These are phyloP conservation scores for Melipona beecheii DNA, from an alignment of 2,888 invertebrate genomes.

Conservation along the genomic window DNA sequence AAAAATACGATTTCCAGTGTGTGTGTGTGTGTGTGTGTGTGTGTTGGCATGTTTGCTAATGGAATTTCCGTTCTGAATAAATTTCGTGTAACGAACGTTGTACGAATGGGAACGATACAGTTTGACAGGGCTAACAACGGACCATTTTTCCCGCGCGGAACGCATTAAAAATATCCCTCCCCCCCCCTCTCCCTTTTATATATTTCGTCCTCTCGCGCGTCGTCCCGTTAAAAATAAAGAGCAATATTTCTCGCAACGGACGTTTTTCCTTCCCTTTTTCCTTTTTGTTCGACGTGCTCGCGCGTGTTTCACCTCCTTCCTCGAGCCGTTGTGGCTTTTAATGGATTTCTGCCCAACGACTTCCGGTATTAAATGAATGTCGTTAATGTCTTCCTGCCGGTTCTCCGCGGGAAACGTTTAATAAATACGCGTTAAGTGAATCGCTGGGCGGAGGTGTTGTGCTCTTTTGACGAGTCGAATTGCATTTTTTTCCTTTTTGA, in stretches of 20 bases:
- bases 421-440: not conserved
- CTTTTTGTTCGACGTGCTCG: not conserved
- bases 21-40: too few species aligned
- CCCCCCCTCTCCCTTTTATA: not conserved
- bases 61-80: slow-evolving; percentile 52
- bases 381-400: slow-evolving; percentile 12
- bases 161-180: slow-evolving; percentile 22
- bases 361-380: slow-evolving; percentile 39
- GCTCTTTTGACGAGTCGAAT: not conserved
- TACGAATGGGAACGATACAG: slow-evolving; percentile 16
- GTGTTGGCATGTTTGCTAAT: slow-evolving; percentile 36
- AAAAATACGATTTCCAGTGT: not conserved
- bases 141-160: slow-evolving; percentile 18
- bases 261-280: too few species aligned
- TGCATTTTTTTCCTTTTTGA: not conserved
- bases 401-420: not conserved
- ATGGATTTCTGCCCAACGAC: slow-evolving; percentile 28
- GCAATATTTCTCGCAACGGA: slow-evolving; percentile 24
- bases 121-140: slow-evolving; percentile 44
- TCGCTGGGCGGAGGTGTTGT: not conserved
- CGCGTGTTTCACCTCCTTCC: too few species aligned
- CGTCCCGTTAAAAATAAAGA: slow-evolving; percentile 35
- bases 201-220: too few species aligned
- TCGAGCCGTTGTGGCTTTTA: slow-evolving; percentile 9
- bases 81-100: slow-evolving; percentile 40